A percentile compares a stretch with the other conserved stretches of the same genome.
Evolutionary conservation across 2,797 vertebrate species (phyloP).

Genomic region (Cottoperca gobio): DNA sequence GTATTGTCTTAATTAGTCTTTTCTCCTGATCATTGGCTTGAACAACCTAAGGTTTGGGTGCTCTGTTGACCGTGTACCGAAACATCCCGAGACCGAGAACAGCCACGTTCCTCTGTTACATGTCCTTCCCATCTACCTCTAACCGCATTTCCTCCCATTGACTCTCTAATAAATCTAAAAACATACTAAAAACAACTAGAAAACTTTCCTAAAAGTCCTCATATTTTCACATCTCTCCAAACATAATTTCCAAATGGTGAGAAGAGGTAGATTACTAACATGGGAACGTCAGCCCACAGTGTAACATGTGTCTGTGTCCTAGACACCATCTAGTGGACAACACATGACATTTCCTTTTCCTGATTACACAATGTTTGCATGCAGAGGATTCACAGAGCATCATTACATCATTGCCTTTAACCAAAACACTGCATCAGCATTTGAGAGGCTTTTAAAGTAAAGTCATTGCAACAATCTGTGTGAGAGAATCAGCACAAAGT

Average conservation of each 20-base stretch:
- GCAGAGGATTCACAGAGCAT: constrained; percentile 23
- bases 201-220: neutral
- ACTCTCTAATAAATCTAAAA: neutral
- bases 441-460: constrained; percentile 7
- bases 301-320: neutral
- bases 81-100: too few relatives aligned
- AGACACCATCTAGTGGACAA: constrained; percentile 75
- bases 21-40: neutral
- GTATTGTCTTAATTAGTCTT: neutral
- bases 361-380: constrained; percentile 41
- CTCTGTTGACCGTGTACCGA: too few relatives aligned
- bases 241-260: neutral
- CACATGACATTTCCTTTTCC: neutral
- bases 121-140: neutral
- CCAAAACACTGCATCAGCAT: constrained; percentile 31
- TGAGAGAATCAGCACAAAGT: neutral
- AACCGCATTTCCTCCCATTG: too few relatives aligned
- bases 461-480: constrained; percentile 25
- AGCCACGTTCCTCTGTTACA: too few relatives aligned
- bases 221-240: too few relatives aligned
- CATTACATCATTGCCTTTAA: constrained; percentile 43
- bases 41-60: neutral
- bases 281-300: neutral
- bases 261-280: neutral
- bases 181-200: neutral